Conservation (phyloP, 2,888 invertebrate species). For the Oasisia sp. region DNA sequence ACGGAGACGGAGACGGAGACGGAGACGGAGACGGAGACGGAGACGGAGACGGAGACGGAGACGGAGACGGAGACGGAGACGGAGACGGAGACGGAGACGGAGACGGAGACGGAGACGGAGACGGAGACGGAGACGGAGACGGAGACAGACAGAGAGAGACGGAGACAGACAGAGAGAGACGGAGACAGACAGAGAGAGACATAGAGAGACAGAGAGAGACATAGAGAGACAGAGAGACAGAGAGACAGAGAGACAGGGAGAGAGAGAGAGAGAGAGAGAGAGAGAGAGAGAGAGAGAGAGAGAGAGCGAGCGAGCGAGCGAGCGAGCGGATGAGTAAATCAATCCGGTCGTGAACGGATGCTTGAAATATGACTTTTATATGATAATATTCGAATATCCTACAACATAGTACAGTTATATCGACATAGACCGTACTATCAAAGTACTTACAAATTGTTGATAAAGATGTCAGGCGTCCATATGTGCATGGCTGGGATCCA, state of each 20-base stretch:
- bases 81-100: too few species aligned
- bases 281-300: background rate
- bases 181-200: too few species aligned
- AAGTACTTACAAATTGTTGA: conserved; percentile 46
- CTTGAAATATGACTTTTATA: too few species aligned
- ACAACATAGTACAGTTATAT: too few species aligned
- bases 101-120: background rate
- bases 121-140: too few species aligned
- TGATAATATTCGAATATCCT: too few species aligned
- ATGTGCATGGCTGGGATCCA: conserved; percentile 46
- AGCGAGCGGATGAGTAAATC: background rate
- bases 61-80: conserved; percentile 13
- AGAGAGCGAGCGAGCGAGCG: background rate
- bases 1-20: background rate
- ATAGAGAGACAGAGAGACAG: too few species aligned
- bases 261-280: background rate
- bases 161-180: too few species aligned
- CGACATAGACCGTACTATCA: background rate
- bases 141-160: too few species aligned
- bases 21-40: background rate
- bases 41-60: background rate
- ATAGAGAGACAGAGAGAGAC: too few species aligned
- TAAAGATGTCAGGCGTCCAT: conserved; percentile 49
- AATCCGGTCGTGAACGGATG: too few species aligned
- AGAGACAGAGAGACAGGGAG: too few species aligned